phyloP scores from a whole-genome alignment of 2,113 vertebrate genomes.

The Salvelinus fontinalis region DNA sequence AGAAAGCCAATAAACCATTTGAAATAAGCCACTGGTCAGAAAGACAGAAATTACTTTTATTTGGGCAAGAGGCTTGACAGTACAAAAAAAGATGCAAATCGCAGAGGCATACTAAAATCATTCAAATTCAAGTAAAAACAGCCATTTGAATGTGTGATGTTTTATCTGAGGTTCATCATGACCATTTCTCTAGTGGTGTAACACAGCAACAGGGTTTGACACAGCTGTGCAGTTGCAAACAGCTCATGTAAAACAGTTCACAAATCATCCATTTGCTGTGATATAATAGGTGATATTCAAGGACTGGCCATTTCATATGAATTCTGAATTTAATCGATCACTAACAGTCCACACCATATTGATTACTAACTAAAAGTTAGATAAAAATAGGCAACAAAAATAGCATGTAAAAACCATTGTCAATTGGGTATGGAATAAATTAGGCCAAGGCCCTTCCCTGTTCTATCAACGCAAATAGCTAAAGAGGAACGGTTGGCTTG shows the following conservation, averaged over 20 bases:
- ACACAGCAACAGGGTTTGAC: not conserved
- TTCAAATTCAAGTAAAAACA: constrained; percentile 65
- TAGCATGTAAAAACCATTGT: constrained; percentile 18
- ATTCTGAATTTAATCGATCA: not conserved
- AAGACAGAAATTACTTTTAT: constrained; percentile 58
- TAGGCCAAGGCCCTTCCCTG: not conserved
- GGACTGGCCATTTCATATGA: not conserved
- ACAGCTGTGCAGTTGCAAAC: not conserved
- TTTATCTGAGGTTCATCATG: constrained; percentile 3
- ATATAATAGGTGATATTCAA: not conserved
- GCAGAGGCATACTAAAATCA: constrained; percentile 56
- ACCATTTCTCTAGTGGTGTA: not conserved
- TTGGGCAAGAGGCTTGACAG: constrained; percentile 54
- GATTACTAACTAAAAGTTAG: constrained; percentile 2
- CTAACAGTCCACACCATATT: constrained; percentile 27
- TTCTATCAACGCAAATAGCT: not conserved
- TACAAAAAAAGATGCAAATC: constrained; percentile 66
- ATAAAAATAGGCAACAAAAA: constrained; percentile 27
- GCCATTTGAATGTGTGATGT: constrained; percentile 50
- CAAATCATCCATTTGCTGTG: constrained; percentile 2
- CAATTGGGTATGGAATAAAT: not conserved
- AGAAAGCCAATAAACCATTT: not conserved
- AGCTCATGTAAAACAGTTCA: not conserved
- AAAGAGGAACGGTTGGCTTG: too few relatives aligned
- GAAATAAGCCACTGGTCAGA: not conserved